Evolutionary conservation across 2,797 vertebrate species (phyloP).

Genomic region (Acanthopagrus latus): DNA sequence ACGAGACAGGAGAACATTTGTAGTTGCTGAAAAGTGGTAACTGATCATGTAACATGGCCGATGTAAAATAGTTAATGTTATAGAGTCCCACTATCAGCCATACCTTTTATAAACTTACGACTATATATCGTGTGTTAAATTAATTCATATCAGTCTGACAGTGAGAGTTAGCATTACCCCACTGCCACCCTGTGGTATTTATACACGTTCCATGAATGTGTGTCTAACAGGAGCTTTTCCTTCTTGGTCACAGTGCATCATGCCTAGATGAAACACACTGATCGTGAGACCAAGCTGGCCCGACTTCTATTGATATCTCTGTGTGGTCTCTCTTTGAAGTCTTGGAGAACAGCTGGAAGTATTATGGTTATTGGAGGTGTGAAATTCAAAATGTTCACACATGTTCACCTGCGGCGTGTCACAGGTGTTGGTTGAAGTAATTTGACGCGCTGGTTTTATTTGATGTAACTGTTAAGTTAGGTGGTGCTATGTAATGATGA

Average conservation of each 20-base stretch:
- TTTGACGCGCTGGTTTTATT: neutral
- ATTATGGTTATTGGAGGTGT: conserved; percentile 12
- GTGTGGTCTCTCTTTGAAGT: neutral
- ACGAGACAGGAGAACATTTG: conserved; percentile 26
- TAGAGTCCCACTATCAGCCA: neutral
- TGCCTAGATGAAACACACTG: conserved; percentile 13
- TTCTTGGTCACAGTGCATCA: conserved; percentile 20
- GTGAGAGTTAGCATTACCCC: conserved; percentile 37
- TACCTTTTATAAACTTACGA: neutral
- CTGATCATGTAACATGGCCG: neutral
- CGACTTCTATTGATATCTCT: conserved; percentile 2
- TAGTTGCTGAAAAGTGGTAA: neutral
- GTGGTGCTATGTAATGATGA: neutral
- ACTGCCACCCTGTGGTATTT: conserved; percentile 40
- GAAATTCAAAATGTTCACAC: conserved; percentile 7
- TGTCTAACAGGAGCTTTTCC: conserved; percentile 53
- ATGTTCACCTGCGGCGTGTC: neutral
- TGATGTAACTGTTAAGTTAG: neutral
- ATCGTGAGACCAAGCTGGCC: neutral
- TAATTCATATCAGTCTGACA: conserved; percentile 6
- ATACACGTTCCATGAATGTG: conserved; percentile 25
- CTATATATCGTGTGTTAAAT: neutral
- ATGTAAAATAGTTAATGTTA: neutral
- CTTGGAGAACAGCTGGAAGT: conserved; percentile 15
- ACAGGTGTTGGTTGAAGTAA: neutral